phyloP scores from a whole-genome alignment of 2,113 vertebrate species.

The Ameiurus melas region DNA sequence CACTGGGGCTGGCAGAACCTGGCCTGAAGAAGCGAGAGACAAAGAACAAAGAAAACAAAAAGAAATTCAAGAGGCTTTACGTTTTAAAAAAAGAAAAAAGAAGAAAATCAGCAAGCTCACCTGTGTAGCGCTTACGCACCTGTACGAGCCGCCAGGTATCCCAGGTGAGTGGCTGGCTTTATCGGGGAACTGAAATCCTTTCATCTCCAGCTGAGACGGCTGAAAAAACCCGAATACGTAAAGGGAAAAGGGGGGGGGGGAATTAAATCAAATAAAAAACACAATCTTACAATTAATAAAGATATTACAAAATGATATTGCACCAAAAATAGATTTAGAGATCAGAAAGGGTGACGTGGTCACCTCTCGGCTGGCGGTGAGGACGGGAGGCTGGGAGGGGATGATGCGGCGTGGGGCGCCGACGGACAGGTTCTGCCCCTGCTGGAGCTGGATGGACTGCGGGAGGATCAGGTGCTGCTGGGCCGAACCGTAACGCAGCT shows the following conservation, averaged over 20 bases:
- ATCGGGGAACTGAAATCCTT: constrained; percentile 94
- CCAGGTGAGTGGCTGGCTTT: constrained; percentile 85
- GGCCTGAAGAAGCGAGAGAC: constrained; percentile 73
- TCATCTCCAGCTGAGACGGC: constrained; percentile 95
- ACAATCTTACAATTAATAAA: not conserved
- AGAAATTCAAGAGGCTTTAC: not conserved
- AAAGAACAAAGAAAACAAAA: not conserved
- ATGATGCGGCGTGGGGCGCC: constrained; percentile 89
- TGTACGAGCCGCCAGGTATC: constrained; percentile 83
- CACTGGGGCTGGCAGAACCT: constrained; percentile 94
- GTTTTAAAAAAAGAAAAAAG: not conserved
- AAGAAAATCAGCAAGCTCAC: not conserved
- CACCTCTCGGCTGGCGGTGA: constrained; percentile 89
- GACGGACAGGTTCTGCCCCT: constrained; percentile 91
- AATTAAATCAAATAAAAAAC: not conserved
- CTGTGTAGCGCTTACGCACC: constrained; percentile 65
- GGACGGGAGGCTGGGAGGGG: constrained; percentile 85
- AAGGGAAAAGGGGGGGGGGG: too few species aligned
- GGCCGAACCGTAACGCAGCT: constrained; percentile 93
- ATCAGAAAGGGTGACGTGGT: not conserved
- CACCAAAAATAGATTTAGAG: too few species aligned
- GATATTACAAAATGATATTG: not conserved
- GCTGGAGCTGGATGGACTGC: constrained; percentile 95
- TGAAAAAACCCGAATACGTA: constrained; percentile 50
- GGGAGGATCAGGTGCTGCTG: constrained; percentile 95